Base-by-base conservation (phyloP, 2,797 vertebrate species). In the Amniataba percoides region DNA sequence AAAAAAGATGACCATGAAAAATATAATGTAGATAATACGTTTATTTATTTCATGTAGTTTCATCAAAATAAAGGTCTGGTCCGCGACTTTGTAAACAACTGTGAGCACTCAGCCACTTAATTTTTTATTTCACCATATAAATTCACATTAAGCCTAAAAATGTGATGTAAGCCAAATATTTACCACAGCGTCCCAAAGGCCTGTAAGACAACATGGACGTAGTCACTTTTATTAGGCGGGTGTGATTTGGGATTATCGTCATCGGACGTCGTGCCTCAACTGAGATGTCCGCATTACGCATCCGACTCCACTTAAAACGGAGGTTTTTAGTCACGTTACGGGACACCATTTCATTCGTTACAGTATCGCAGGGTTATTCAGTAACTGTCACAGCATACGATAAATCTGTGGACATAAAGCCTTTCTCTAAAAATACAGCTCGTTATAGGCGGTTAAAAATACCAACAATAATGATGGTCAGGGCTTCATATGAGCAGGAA, bases 231-330 rank as follows among this genome's bases (percentile, higher is more conserved):
- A 16, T 63, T 45, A 31, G 14, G 11, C 5, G 18, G 16, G 42
- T 61, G 4, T 52, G 68, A 60, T 64, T 49, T 42, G 58, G 77
- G 43, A 74, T 73, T 64, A 73, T 49, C 16, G 21, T 63, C 19
- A 5, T 18, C 49, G 16, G 12, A 19, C 16, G 77, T 59, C 43
- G 71, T 18, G 58, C 21, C 27, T 1, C n/a, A 31, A 8, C 21
- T 15, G 13, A 51, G 19, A 55, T 5, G 34, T 3, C 18, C 21
- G 27, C 56, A 12, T 36, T 7, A 19, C 15, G 7, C 27, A 42
- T n/a, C 46, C 39, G 45, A 48, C 14, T 5, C n/a, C 16, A 15
- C 60, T 52, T 76, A 48, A 74, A 83, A 81, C 58, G 40, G 68
- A 80, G 25, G 52, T 2, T n/a, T 46, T 59, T 3, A 23, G 12